Conservation (phyloP, 2,797 vertebrate species). For the Diceros bicornis region DNA sequence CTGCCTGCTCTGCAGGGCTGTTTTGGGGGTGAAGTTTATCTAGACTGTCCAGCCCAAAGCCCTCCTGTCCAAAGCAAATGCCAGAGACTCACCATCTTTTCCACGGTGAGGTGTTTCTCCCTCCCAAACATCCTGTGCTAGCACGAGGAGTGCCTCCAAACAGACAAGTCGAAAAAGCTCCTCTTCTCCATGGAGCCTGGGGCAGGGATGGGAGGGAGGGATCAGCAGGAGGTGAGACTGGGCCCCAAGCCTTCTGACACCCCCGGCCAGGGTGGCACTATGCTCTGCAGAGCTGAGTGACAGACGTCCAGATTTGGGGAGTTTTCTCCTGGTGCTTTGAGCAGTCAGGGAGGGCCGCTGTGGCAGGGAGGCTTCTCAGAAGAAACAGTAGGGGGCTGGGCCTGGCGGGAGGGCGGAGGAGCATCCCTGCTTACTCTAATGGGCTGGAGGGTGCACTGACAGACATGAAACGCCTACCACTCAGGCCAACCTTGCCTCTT, state of each 20-base stretch:
- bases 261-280: background rate
- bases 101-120: background rate
- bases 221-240: background rate
- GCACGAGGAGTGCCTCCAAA: slow-evolving; percentile 18
- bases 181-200: background rate
- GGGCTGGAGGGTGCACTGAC: background rate
- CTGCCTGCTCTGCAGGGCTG: background rate
- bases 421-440: background rate
- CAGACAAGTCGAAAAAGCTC: background rate
- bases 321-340: background rate
- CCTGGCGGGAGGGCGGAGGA: background rate
- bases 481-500: background rate
- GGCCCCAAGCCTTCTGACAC: background rate
- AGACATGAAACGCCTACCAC: background rate
- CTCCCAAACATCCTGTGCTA: slow-evolving; percentile 56
- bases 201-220: background rate
- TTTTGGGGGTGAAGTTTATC: slow-evolving; percentile 50
- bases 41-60: background rate
- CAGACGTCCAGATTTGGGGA: too few relatives aligned
- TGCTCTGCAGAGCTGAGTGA: background rate
- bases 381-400: background rate
- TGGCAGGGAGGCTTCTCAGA: background rate
- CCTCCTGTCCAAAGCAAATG: background rate
- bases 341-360: background rate
- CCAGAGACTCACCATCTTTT: slow-evolving; percentile 48